Evolutionary conservation across 2,797 vertebrate species (phyloP), one percentile per base, ranked within the genome.

Genomic region (Molothrus ater): DNA sequence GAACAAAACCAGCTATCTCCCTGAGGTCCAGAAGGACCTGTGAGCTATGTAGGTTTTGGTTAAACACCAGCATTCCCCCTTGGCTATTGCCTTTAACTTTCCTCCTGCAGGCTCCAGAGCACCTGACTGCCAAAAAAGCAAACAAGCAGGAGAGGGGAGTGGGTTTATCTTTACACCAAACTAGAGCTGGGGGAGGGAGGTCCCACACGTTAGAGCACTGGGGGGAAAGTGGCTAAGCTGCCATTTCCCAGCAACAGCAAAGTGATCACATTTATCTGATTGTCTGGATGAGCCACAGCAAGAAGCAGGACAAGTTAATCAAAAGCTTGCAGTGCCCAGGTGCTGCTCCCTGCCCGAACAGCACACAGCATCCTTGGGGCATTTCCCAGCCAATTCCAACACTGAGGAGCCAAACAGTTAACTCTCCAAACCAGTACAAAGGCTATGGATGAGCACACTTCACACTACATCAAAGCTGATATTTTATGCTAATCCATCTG

Each of bases 401-500:
- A 19, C 25, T 12, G 21, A 6, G 4, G 22, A 74, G n/a, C 69
- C n/a, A 60, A 74, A 61, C 11, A 32, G 71, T 63, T 84, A 74
- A 48, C 56, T 50, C 51, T 68, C 71, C 75, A 64, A 88, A 63
- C 21, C 82, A 65, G 54, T 16, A 47, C 45, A 57, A 40, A 86
- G 70, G 47, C 69, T 53, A 26, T 3, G 36, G 70, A 65, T 60
- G 74, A 54, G 21, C 65, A 75, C 59, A 8, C 36, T n/a, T 43
- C 13, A 1, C 51, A 51, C 21, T 21, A 90, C 83, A 92, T 90
- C 88, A 81, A 94, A 92, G 90, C 22, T 59, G 66, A 6, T 68
- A 61, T 75, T 91, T 91, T 74, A 87, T 80, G 83, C 86, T 91
- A 85, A 87, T 87, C 74, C 80, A 50, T 38, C 75, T 63, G 38